Conservation (phyloP, 1,140 invertebrate species). For the Tyrophagus putrescentiae region DNA sequence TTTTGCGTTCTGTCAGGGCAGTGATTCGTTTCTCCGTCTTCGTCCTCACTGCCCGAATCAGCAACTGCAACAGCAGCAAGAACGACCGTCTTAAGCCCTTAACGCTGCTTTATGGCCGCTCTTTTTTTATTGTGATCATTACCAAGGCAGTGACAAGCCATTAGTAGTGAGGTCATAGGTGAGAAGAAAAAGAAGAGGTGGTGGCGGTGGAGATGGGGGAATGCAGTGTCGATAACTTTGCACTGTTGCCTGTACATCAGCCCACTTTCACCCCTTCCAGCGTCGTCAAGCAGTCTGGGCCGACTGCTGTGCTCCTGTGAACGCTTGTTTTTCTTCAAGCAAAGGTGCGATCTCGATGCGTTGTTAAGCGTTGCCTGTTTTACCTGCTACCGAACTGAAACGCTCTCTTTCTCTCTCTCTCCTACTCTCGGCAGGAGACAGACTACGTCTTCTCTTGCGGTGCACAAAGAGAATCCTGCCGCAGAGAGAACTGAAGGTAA, state of each 20-base stretch:
- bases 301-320: background rate
- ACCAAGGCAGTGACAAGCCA: background rate
- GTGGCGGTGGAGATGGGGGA: background rate
- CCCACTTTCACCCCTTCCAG: background rate
- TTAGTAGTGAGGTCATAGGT: constrained; percentile 8
- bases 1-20: constrained; percentile 1
- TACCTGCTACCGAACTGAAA: too few relatives aligned
- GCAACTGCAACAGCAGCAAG: too few relatives aligned
- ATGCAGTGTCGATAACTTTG: too few relatives aligned
- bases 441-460: too few relatives aligned
- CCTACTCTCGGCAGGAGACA: too few relatives aligned
- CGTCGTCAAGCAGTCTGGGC: constrained; percentile 12
- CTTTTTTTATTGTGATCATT: constrained; percentile 16
- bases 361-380: too few relatives aligned
- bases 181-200: background rate
- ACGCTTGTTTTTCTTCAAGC: too few relatives aligned
- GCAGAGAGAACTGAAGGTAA: background rate
- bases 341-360: too few relatives aligned
- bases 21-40: too few relatives aligned
- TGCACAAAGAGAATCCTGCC: too few relatives aligned
- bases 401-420: too few relatives aligned
- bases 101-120: background rate
- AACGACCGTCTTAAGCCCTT: background rate
- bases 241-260: background rate
- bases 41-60: too few relatives aligned